These are phyloP conservation scores for Rhimphoctona megacephalus DNA, from an alignment of 2,888 invertebrate species.

Conservation along the genomic window DNA sequence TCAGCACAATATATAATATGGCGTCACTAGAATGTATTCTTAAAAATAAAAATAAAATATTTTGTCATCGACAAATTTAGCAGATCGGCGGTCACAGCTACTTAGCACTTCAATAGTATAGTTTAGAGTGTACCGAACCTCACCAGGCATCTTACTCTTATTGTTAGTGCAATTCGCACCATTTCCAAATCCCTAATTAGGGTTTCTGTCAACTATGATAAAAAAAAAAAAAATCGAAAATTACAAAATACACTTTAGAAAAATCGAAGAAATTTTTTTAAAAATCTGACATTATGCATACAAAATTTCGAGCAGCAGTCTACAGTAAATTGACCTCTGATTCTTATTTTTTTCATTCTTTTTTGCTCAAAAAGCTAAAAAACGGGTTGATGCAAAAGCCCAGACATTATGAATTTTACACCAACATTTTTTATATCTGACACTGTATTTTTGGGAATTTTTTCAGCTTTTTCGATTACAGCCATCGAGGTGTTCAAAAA, in stretches of 20 bases:
- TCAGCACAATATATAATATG: no score
- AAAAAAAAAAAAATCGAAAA: conserved; percentile 9
- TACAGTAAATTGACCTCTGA: not conserved
- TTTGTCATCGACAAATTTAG: no score
- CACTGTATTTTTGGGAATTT: conserved; percentile 13
- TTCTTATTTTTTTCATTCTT: not conserved
- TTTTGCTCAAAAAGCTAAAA: conserved; percentile 26
- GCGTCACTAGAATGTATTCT: no score
- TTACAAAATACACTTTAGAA: not conserved
- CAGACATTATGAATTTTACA: conserved; percentile 19
- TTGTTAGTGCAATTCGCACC: not conserved
- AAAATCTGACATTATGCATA: not conserved
- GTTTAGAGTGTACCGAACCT: not conserved
- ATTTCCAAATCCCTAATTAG: not conserved
- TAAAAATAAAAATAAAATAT: no score
- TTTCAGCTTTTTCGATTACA: not conserved
- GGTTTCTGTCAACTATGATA: conserved; percentile 8
- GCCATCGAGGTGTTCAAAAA: conserved; percentile 20
- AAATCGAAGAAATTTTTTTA: conserved; percentile 1
- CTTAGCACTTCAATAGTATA: no score
- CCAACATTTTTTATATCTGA: conserved; percentile 14
- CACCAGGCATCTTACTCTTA: not conserved
- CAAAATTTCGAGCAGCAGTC: conserved; percentile 5
- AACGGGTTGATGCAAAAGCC: conserved; percentile 17
- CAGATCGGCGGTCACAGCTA: no score